phyloP scores from a whole-genome alignment of 2,888 invertebrate genomes.

The Caenorhabditis sp. region DNA sequence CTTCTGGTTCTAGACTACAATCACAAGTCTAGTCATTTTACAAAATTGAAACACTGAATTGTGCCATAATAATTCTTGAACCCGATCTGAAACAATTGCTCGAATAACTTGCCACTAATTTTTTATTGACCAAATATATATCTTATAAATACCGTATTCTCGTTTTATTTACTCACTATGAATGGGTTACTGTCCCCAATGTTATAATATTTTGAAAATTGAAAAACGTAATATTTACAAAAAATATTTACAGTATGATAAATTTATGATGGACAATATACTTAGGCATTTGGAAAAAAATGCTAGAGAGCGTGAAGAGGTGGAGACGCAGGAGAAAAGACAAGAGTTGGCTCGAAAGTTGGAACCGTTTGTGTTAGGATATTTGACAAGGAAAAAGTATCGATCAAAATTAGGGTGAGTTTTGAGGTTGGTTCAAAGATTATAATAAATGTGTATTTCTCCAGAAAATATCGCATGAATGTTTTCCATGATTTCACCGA shows the following conservation, averaged over 20 bases:
- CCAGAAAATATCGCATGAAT: slow-evolving; percentile 21
- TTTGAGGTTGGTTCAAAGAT: neutral
- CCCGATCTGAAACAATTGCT: too few species aligned
- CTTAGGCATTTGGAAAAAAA: slow-evolving; percentile 44
- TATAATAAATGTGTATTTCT: neutral
- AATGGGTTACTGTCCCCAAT: too few species aligned
- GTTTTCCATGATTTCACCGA: slow-evolving; percentile 41
- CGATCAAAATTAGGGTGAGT: slow-evolving; percentile 18
- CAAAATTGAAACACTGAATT: too few species aligned
- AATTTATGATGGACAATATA: slow-evolving; percentile 34
- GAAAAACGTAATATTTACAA: too few species aligned
- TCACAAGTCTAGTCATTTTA: slow-evolving; percentile 42
- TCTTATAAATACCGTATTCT: too few species aligned
- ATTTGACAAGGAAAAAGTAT: slow-evolving; percentile 38
- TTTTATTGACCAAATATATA: too few species aligned
- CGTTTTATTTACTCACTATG: too few species aligned
- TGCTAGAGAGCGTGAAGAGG: slow-evolving; percentile 45
- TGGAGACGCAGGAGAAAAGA: slow-evolving; percentile 27
- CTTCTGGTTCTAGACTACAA: slow-evolving; percentile 46
- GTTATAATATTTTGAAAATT: too few species aligned
- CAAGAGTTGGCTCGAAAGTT: slow-evolving; percentile 34
- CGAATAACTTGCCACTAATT: neutral
- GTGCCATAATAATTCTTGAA: neutral
- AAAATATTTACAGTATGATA: neutral
- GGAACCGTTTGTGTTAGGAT: slow-evolving; percentile 40